Conservation (phyloP, 2,113 vertebrate genomes). For the Donacobius atricapilla region DNA sequence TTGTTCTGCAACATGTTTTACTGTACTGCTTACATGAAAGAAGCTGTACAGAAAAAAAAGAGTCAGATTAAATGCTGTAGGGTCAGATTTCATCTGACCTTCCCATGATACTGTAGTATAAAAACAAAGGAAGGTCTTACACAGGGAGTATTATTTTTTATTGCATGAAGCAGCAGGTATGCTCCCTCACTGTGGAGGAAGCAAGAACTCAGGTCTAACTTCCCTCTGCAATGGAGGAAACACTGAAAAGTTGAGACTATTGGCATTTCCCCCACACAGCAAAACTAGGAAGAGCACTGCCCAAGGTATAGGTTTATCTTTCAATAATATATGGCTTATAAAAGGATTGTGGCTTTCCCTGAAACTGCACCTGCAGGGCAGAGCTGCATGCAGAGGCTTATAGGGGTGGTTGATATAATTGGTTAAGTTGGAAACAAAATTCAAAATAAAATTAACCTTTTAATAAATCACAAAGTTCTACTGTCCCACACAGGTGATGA, state of each 20-base stretch:
- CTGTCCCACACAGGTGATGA: background rate
- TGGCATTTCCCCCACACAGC: background rate
- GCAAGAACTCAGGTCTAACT: background rate
- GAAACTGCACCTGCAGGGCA: background rate
- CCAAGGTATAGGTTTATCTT: background rate
- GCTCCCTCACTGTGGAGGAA: background rate
- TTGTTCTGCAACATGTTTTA: slow-evolving; percentile 29
- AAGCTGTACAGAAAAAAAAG: background rate
- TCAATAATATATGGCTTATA: background rate
- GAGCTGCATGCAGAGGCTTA: background rate
- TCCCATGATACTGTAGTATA: background rate
- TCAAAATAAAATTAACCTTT: background rate
- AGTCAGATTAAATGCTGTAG: slow-evolving; percentile 30
- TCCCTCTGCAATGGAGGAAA: background rate
- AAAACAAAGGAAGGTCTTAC: slow-evolving; percentile 10
- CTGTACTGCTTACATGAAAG: slow-evolving; percentile 32
- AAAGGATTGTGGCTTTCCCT: background rate
- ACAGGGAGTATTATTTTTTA: background rate
- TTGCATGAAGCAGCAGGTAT: background rate
- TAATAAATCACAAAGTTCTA: background rate
- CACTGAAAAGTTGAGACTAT: background rate
- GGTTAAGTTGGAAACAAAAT: background rate
- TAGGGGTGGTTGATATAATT: background rate
- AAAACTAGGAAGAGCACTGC: background rate
- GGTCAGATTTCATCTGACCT: slow-evolving; percentile 34